Base-by-base conservation (phyloP, 1,140 invertebrate genomes). In the Drosophila azteca region DNA sequence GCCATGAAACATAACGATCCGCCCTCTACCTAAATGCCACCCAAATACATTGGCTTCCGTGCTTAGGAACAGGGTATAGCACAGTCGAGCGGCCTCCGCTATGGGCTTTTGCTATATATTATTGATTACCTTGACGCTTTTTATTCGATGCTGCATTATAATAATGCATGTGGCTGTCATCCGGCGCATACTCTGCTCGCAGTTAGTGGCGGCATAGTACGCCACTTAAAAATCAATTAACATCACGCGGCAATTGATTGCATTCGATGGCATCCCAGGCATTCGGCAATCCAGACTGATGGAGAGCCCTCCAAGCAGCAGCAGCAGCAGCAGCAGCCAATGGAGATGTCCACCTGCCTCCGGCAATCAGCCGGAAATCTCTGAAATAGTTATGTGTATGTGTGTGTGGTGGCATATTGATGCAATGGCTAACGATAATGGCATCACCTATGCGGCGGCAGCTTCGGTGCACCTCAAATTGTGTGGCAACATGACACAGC, bases 171-270 rank as follows among this genome's bases (percentile, higher is more conserved):
- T 44, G 54, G 41, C 15, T 64, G 65, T 75, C 71, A 74, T 70
- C 60, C 74, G 71, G 64, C 74, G 67, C 67, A 31, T 53, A 45
- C 13, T 41, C 61, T 74, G 70, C 74, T 59, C 65, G 71, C 49
- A 67, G 49, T 75, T 52, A 63, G 44, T 26, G 24, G 45, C 26
- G 24, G 45, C 26, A 35, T 20, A 29, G 64, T 39, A 26, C 17
- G 46, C 54, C 81, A 85, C 82, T 85, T 81, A 87, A 87, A 85
- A 81, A 81, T 85, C 73, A 85, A 84, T 84, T 84, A 84, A 85
- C 67, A 69, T 67, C 49, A 35, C 31, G 46, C 44, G 41, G 66
- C 51, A 83, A 82, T 77, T 73, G 62, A 77, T 62, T 68, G 52
- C 60, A 52, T 76, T 11, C 31, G 76, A 65, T 59, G 65, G 62